Base-by-base conservation (phyloP, 92 coral and sea anemone genomes). In the Ricordea florida region DNA sequence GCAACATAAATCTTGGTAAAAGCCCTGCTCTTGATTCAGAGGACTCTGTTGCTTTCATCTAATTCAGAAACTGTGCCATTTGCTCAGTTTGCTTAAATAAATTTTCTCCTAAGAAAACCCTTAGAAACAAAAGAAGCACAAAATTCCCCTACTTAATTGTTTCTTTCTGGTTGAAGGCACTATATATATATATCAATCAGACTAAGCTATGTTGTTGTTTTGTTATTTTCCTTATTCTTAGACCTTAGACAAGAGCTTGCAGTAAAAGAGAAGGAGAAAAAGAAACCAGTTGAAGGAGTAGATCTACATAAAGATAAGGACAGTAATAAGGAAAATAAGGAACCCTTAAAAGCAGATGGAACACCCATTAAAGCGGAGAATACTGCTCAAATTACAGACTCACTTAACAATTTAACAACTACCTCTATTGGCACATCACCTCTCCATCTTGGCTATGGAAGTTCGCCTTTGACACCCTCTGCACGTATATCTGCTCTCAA, bases 401-500 rank as follows among this genome's bases (percentile, higher is more conserved):
- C 73, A 31, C 48, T 76, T 10, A 57, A 86, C 2, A 87, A 87
- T 45, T 73, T 83, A 76, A 53, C 78, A 38, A 86, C 91, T 21
- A 76, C 83, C 33, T 85, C 97, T 11, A 79, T 89, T 74, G 98
- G 93, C 53, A 92, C 98, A 10, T 92, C 98, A 2, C 97, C 98
- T 0, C 80, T 92, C 35, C 97, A 94, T 41, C 44, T 90, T 10
- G 89, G 86, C 5, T 89, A 86, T 86, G 98, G 98, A 28, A 93
- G 87, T 45, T 92, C 98, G 28, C 98, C 98, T 13, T 68, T 94
- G n/a, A 92, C 98, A 22, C 98, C 98, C 1, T 94, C 98, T 2
- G 98, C 98, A 14, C 89, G 98, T 45, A 94, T 94, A 85, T 94
- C 98, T 28, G 98, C 98, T 6, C 84, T 94, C 3, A 94, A 94